Evolutionary conservation across 2,113 vertebrate genomes (phyloP).

Genomic region (Mesoclemmys tuberculata): DNA sequence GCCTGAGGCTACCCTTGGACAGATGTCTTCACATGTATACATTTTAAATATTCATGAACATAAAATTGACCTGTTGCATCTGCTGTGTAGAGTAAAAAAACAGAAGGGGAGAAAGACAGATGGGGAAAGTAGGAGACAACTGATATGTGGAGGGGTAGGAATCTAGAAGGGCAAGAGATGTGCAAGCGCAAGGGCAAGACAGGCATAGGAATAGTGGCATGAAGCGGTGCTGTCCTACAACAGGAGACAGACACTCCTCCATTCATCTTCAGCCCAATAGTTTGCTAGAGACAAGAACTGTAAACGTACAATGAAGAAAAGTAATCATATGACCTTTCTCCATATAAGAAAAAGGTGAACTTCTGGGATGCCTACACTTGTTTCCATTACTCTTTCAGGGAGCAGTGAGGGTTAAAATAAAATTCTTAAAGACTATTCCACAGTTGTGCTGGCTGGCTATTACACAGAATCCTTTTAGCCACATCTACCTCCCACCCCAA

Average conservation of each 20-base stretch:
- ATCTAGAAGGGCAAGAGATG: neutral
- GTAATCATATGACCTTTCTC: neutral
- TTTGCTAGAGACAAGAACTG: neutral
- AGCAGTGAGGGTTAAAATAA: neutral
- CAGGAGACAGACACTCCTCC: neutral
- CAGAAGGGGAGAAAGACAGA: neutral
- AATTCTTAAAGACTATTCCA: neutral
- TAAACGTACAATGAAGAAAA: neutral
- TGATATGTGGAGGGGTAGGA: neutral
- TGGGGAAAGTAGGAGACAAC: neutral
- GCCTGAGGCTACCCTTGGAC: neutral
- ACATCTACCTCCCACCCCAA: neutral
- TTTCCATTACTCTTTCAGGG: neutral
- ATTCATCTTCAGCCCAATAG: neutral
- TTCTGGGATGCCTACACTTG: fast-evolving
- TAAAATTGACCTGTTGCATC: neutral
- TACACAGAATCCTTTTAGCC: neutral
- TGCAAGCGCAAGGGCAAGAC: fast-evolving
- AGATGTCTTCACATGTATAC: neutral
- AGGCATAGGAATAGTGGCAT: fast-evolving
- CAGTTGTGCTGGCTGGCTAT: neutral
- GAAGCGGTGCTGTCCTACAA: neutral
- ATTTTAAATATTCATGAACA: neutral
- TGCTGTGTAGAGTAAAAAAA: neutral
- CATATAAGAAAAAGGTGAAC: neutral